phyloP scores from a whole-genome alignment of 2,888 invertebrate species.

The Eurytoma adleriae region DNA sequence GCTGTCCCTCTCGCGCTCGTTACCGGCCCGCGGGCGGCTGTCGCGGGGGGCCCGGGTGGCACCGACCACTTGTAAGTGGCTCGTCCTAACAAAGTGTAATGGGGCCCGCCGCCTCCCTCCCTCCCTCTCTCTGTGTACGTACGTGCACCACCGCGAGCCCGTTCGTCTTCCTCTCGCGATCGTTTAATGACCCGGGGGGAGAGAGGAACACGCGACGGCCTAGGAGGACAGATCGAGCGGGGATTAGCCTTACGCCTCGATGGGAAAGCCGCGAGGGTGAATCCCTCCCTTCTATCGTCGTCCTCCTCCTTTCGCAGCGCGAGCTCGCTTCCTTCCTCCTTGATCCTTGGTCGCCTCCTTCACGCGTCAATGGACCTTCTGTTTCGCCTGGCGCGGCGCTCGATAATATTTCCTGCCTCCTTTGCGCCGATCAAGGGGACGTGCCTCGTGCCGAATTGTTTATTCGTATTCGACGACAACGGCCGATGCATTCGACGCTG shows the following conservation, averaged over 20 bases:
- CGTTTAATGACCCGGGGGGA: slow-evolving; percentile 32
- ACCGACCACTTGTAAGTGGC: slow-evolving; percentile 59
- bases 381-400: slow-evolving; percentile 2
- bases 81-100: slow-evolving; percentile 64
- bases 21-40: slow-evolving; percentile 49
- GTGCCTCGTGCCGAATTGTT: not conserved
- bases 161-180: slow-evolving; percentile 59
- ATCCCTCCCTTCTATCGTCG: not conserved
- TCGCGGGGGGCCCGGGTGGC: not conserved
- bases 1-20: slow-evolving; percentile 60
- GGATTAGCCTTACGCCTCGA: slow-evolving; percentile 36
- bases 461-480: slow-evolving; percentile 9
- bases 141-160: slow-evolving; percentile 26
- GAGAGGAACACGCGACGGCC: slow-evolving; percentile 18
- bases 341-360: not conserved
- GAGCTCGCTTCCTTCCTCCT: too few relatives aligned
- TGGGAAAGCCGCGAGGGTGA: slow-evolving; percentile 11
- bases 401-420: too few relatives aligned
- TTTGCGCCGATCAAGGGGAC: too few relatives aligned
- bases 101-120: slow-evolving; percentile 28
- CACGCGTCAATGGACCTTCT: slow-evolving; percentile 37
- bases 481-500: not conserved
- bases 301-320: not conserved
- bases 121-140: not conserved
- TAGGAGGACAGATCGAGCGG: slow-evolving; percentile 29